These are phyloP conservation scores for Bellardia bayeri DNA, from an alignment of 2,888 invertebrate genomes.

Conservation along the genomic window DNA sequence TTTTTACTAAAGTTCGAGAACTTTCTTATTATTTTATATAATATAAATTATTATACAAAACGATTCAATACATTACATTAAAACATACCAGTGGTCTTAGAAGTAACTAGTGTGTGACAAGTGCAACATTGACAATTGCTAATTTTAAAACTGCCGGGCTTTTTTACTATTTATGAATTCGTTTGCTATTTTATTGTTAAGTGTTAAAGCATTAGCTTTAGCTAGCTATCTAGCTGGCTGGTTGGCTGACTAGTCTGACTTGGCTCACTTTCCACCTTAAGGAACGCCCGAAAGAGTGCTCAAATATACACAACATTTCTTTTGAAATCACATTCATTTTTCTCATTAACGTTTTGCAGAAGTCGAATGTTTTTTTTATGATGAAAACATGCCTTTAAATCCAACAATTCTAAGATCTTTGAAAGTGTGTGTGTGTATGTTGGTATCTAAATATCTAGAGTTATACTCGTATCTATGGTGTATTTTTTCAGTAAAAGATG, in stretches of 20 bases:
- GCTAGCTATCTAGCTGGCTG: background rate
- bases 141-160: too few species aligned
- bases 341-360: slow-evolving; percentile 69
- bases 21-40: too few species aligned
- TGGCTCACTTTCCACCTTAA: slow-evolving; percentile 67
- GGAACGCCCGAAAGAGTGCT: slow-evolving; percentile 68
- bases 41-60: too few species aligned
- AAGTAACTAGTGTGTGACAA: too few species aligned
- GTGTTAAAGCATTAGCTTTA: background rate
- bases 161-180: background rate
- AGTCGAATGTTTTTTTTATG: slow-evolving; percentile 44
- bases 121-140: too few species aligned
- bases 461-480: background rate
- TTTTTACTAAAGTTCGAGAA: too few species aligned
- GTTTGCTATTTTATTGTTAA: slow-evolving; percentile 23
- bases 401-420: slow-evolving; percentile 25
- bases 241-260: slow-evolving; percentile 1
- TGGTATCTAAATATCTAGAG: background rate
- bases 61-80: too few species aligned
- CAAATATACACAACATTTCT: slow-evolving; percentile 53
- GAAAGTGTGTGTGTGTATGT: background rate
- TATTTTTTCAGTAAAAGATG: slow-evolving; percentile 9
- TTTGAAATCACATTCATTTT: slow-evolving; percentile 70
- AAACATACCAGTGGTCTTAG: too few species aligned
- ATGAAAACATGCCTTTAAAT: slow-evolving; percentile 50